Evolutionary conservation across 2,797 vertebrate species (phyloP).

Genomic region (Cephalopachus bancanus): DNA sequence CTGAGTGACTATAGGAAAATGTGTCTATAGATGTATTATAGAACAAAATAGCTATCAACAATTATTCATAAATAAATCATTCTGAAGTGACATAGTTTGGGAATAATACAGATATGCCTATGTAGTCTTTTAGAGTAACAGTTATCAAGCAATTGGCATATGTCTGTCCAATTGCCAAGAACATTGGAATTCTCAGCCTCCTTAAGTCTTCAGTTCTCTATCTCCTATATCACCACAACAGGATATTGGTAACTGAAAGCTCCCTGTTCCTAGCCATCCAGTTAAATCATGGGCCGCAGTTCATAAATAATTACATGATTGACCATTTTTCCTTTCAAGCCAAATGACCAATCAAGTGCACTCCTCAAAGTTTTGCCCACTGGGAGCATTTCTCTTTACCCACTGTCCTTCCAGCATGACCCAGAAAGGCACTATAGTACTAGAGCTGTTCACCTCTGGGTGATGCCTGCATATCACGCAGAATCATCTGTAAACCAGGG

Average conservation of each 20-base stretch:
- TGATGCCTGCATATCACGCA: neutral
- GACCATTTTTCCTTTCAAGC: neutral
- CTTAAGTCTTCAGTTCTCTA: neutral
- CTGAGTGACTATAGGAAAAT: neutral
- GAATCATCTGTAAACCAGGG: neutral
- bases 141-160: neutral
- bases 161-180: neutral
- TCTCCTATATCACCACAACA: neutral
- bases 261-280: neutral
- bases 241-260: neutral
- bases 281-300: neutral
- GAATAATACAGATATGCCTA: neutral
- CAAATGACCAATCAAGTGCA: neutral
- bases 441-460: neutral
- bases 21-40: neutral
- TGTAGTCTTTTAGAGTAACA: neutral
- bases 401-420: neutral
- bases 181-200: neutral
- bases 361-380: neutral
- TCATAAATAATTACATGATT: neutral
- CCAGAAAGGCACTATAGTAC: neutral
- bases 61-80: neutral
- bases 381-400: neutral
- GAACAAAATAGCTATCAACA: neutral
- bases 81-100: constrained; percentile 1